phyloP scores from a whole-genome alignment of 2,888 invertebrate species.

The Agrypnus murinus region DNA sequence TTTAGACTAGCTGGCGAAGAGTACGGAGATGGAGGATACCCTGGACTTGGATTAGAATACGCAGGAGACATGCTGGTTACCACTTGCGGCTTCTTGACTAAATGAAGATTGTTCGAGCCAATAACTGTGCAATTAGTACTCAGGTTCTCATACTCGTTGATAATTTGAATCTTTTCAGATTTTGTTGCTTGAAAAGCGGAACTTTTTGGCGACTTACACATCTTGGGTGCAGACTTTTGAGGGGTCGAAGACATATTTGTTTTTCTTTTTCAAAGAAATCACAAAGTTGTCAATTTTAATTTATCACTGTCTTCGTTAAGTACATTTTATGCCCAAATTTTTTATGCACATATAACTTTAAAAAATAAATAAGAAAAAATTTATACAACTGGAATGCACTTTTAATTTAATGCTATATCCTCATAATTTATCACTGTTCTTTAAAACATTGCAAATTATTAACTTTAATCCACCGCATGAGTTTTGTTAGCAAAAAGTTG shows the following conservation, averaged over 20 bases:
- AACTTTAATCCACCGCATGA: conserved; percentile 27
- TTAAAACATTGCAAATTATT: conserved; percentile 34
- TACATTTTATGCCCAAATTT: conserved; percentile 35
- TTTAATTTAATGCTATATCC: conserved; percentile 44
- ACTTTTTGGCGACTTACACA: conserved; percentile 71
- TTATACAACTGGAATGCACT: conserved; percentile 50
- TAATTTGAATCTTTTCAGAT: conserved; percentile 63
- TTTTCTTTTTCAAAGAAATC: conserved; percentile 52
- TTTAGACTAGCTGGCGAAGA: conserved; percentile 69
- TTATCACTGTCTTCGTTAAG: conserved; percentile 38
- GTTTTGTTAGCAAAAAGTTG: conserved; percentile 12
- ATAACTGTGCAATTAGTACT: conserved; percentile 71
- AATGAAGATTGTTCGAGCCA: conserved; percentile 70
- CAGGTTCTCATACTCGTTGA: conserved; percentile 68
- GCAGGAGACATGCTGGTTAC: conserved; percentile 68
- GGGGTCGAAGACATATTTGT: conserved; percentile 70
- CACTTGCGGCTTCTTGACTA: conserved; percentile 69
- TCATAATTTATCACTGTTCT: conserved; percentile 46
- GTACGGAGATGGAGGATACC: conserved; percentile 68
- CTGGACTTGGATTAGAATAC: conserved; percentile 64
- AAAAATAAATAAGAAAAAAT: conserved; percentile 40
- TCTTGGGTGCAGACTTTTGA: conserved; percentile 67
- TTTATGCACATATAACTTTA: conserved; percentile 24
- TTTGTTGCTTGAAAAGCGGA: conserved; percentile 51
- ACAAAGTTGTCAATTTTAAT: conserved; percentile 41